Evolutionary conservation across 2,113 vertebrate genomes (phyloP).

Genomic region (Gymnorhina tibicen): DNA sequence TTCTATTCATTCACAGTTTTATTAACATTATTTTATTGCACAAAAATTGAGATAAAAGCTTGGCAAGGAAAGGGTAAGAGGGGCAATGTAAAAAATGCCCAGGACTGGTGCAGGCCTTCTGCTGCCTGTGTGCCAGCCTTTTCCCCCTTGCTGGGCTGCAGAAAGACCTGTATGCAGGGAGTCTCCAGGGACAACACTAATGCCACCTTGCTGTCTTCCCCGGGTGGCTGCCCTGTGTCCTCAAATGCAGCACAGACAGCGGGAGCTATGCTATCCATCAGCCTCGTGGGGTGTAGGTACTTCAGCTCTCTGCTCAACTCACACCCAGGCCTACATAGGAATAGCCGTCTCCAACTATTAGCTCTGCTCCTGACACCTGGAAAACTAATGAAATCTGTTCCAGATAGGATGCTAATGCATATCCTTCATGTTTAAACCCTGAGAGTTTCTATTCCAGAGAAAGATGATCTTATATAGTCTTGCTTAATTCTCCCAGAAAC

Average conservation of each 20-base stretch:
- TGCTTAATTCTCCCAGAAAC: background rate
- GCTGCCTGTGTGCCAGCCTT: background rate
- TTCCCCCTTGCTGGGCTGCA: background rate
- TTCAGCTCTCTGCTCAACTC: background rate
- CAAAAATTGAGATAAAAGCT: constrained; percentile 1
- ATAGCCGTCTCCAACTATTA: background rate
- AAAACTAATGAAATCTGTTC: background rate
- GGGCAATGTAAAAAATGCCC: background rate
- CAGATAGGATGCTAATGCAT: background rate
- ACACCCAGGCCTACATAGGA: background rate
- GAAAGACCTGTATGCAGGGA: background rate
- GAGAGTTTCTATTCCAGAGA: background rate
- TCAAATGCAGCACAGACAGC: fast-evolving
- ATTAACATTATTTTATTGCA: constrained; percentile 44
- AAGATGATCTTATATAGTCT: background rate
- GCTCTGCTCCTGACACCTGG: background rate
- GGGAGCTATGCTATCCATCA: background rate
- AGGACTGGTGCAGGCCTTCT: background rate
- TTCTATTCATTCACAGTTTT: constrained; percentile 40
- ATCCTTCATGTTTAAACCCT: background rate
- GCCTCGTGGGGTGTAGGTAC: fast-evolving
- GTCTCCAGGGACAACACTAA: background rate
- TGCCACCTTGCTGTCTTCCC: background rate
- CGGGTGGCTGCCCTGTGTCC: background rate
- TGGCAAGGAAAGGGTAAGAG: background rate